phyloP scores from a whole-genome alignment of 1,140 invertebrate species.

The Sipha flava region DNA sequence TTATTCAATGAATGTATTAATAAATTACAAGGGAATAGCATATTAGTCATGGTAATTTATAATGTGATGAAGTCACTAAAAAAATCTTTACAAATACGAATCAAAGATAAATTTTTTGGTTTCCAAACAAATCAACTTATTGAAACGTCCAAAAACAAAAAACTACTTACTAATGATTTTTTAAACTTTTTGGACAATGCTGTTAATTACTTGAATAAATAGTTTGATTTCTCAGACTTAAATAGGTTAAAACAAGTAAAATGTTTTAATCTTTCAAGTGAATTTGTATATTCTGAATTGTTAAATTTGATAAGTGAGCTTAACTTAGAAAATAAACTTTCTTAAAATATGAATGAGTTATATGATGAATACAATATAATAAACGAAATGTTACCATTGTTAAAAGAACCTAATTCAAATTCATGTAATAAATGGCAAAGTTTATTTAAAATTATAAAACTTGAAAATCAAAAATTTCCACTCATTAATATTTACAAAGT shows the following conservation, averaged over 20 bases:
- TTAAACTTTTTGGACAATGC: neutral
- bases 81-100: neutral
- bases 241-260: neutral
- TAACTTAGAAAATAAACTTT: neutral
- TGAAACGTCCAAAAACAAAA: neutral
- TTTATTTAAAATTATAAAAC: neutral
- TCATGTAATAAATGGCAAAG: neutral
- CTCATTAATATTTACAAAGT: neutral
- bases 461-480: neutral
- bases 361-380: neutral
- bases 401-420: neutral
- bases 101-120: neutral
- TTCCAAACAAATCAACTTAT: neutral
- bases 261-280: neutral
- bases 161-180: neutral
- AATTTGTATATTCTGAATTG: neutral
- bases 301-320: neutral
- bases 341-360: neutral
- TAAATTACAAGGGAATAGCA: neutral
- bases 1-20: neutral
- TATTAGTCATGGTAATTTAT: neutral
- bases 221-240: neutral
- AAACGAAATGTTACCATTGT: neutral
- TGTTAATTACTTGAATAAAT: neutral
- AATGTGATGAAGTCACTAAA: neutral